These are phyloP conservation scores for Nipponia nippon DNA, from an alignment of 2,113 vertebrate species.

Conservation along the genomic window DNA sequence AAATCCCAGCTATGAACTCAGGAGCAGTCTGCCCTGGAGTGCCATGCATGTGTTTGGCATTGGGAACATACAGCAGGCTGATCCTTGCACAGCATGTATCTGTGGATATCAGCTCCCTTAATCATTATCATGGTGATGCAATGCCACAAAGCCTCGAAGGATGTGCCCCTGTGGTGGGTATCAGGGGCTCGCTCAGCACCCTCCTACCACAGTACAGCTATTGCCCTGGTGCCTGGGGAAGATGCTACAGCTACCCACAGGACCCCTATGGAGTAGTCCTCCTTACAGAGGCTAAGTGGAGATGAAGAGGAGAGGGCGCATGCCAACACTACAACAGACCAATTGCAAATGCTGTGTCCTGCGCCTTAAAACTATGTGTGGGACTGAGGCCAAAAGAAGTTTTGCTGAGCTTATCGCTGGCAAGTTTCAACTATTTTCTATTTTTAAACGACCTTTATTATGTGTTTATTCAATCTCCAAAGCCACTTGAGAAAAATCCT, in stretches of 20 bases:
- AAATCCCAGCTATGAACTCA: slow-evolving; percentile 3
- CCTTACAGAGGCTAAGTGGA: background rate
- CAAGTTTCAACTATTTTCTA: background rate
- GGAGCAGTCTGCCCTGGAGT: background rate
- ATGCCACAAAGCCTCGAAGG: background rate
- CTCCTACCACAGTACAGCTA: background rate
- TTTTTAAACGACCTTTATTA: slow-evolving; percentile 24
- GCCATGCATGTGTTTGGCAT: background rate
- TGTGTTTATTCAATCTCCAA: slow-evolving; percentile 23
- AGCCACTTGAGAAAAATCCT: background rate
- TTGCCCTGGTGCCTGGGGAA: background rate
- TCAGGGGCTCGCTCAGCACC: background rate
- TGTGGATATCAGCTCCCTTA: background rate
- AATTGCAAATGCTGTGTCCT: background rate
- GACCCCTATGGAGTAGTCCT: background rate
- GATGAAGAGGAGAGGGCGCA: background rate
- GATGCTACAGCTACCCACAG: background rate
- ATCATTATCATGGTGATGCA: background rate
- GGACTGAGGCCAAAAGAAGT: background rate
- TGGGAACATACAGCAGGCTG: background rate
- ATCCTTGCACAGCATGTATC: background rate
- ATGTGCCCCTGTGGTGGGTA: background rate
- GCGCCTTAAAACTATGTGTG: background rate
- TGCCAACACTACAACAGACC: background rate
- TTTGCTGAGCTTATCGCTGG: slow-evolving; percentile 11